phyloP scores from a whole-genome alignment of 2,113 vertebrate genomes.

The Ameiurus melas region DNA sequence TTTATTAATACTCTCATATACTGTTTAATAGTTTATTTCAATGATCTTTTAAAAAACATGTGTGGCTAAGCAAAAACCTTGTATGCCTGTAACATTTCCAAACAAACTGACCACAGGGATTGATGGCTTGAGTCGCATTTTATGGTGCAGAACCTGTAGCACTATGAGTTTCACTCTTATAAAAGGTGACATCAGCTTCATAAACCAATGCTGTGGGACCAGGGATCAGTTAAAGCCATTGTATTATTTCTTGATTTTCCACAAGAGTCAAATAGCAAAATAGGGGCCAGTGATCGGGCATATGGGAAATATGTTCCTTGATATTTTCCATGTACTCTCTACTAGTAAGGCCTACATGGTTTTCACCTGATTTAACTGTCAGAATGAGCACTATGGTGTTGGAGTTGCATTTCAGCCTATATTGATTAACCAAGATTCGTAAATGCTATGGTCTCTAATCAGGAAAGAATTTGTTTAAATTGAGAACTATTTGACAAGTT shows the following conservation, averaged over 20 bases:
- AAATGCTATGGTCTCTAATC: not conserved
- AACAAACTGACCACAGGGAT: slow-evolving; percentile 51
- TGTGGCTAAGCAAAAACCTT: slow-evolving; percentile 26
- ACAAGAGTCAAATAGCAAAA: slow-evolving; percentile 40
- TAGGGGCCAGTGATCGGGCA: slow-evolving; percentile 17
- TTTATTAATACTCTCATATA: slow-evolving; percentile 51
- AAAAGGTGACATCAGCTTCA: slow-evolving; percentile 58
- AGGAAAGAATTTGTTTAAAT: not conserved
- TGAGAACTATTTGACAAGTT: not conserved
- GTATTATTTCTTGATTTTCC: slow-evolving; percentile 42
- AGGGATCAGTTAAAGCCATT: slow-evolving; percentile 34
- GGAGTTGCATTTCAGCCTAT: not conserved
- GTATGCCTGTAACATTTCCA: slow-evolving; percentile 48
- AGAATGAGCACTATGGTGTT: not conserved
- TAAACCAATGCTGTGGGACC: slow-evolving; percentile 52
- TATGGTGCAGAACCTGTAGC: slow-evolving; percentile 35
- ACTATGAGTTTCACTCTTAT: slow-evolving; percentile 40
- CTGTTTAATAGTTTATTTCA: slow-evolving; percentile 45
- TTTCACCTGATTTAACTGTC: not conserved
- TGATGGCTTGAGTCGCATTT: slow-evolving; percentile 38
- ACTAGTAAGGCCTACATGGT: not conserved
- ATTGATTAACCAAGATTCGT: not conserved
- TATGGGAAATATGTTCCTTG: not conserved
- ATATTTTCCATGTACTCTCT: not conserved
- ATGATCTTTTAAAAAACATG: slow-evolving; percentile 43